phyloP scores from a whole-genome alignment of 2,797 vertebrate genomes.

The Acipenser oxyrinchus region DNA sequence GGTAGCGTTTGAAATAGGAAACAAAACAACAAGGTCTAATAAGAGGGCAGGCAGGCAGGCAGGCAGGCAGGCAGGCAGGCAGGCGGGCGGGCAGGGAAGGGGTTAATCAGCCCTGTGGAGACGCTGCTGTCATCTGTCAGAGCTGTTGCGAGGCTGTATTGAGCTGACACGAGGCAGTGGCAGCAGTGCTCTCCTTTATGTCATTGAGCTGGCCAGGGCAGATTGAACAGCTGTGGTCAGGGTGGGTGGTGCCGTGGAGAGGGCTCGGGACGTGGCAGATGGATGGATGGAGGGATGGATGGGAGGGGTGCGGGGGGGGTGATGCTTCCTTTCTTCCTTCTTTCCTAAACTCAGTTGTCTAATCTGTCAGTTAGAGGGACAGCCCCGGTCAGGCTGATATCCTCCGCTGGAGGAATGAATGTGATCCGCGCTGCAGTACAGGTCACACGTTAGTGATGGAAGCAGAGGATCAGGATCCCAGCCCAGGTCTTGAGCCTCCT shows the following conservation, averaged over 20 bases:
- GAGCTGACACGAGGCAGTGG: slow-evolving; percentile 32
- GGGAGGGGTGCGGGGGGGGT: slow-evolving; percentile 15
- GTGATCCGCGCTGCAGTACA: neutral
- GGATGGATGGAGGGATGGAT: neutral
- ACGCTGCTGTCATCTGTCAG: slow-evolving; percentile 34
- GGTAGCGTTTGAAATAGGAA: no score
- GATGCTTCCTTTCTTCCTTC: slow-evolving; percentile 15
- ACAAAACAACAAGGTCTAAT: no score
- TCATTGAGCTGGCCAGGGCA: slow-evolving; percentile 19
- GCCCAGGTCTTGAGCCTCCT: neutral
- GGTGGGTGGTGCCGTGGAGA: no score
- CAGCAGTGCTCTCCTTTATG: slow-evolving; percentile 34
- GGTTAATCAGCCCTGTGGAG: slow-evolving; percentile 18
- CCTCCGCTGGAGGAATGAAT: neutral
- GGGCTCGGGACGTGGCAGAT: no score
- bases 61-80: no score
- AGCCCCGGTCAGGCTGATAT: slow-evolving; percentile 44
- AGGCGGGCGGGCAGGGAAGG: neutral
- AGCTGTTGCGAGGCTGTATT: slow-evolving; percentile 26
- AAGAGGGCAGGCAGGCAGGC: no score
- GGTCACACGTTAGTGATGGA: neutral
- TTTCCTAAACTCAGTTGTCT: slow-evolving; percentile 62
- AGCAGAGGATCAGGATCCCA: neutral
- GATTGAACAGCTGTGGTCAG: no score
- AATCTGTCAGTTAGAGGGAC: slow-evolving; percentile 62